Evolutionary conservation across 2,113 vertebrate species (phyloP), one percentile per base, ranked within the genome.

Genomic region (Ochotona princeps): DNA sequence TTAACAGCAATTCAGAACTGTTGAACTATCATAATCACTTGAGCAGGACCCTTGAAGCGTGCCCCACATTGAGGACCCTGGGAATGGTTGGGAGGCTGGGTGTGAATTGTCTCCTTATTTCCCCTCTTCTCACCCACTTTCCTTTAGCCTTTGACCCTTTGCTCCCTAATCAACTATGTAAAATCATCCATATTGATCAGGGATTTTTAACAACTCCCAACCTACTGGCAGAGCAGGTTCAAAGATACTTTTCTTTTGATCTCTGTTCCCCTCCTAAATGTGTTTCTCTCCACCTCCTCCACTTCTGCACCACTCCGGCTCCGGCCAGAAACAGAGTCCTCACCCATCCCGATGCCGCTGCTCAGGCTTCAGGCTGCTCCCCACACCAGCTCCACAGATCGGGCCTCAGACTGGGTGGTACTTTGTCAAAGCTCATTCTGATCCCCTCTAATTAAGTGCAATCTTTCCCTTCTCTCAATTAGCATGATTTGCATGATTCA

Each of bases 401-500:
- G 30, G 32, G 51, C 72, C 73, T 74, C 38, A 63, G 72, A 83
- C 74, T 89, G 57, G 20, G n/a, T 12, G 44, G 18, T 9, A 3
- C 51, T 35, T 66, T 83, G 82, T 21, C 51, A 18, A 73, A 94
- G 92, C 21, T 69, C 11, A 23, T 32, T 67, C 23, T 9, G 67
- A 88, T 57, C 30, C 84, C 75, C 61, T 81, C 61, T 63, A 65
- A 80, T 65, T 66, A 94, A 75, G 51, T 28, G 25, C 76, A 75
- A 78, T 69, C 70, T 67, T 84, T 51, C 65, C 83, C 57, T 67
- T 65, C 73, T 79, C 87, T 84, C 35, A 47, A 81, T 79, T 78
- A 73, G 49, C 80, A 49, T n/a, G 54, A 86, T 74, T 76, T 57
- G n/a, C 66, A 47, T 61, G 80, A 88, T 61, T 94, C 84, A 14